Evolutionary conservation across 2,797 vertebrate genomes (phyloP), one percentile per base, ranked within the genome.

Genomic region (Megaceryle alcyon): DNA sequence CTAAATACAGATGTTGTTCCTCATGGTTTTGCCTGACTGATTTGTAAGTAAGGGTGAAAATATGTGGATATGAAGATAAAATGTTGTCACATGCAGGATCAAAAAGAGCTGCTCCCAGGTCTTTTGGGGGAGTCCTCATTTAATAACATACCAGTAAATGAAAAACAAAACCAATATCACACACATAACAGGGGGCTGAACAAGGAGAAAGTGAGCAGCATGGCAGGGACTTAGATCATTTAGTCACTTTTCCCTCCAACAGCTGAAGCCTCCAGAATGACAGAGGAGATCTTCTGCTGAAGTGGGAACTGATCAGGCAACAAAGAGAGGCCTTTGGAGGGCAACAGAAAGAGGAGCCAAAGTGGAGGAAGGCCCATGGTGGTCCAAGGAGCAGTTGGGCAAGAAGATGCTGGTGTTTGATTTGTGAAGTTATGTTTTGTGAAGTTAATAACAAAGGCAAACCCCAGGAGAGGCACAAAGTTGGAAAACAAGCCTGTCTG

Each of bases 361-460:
- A 10, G 18, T 20, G n/a, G 49, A 78, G 41, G 64, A 87, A 73
- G 23, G 25, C 25, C 29, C 49, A 41, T 2, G 2, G 33, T 7
- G 1, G 10, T 21, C 28, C 0, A 2, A 46, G 33, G 22, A 92
- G 33, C 7, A 61, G 31, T 9, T 8, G 7, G 39, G 71, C 79
- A 61, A 72, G 51, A 81, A 71, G 20, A 31, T 12, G 15, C 9
- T 2, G 0, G 28, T 88, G 76, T 44, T 70, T 91, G 46, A 66
- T 91, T 69, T 71, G 65, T 43, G 16, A 31, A 72, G 12, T 48
- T 88, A 29, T 5, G 44, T 77, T 91, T 93, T 70, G 53, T 73
- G 64, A 90, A 68, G 46, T 61, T 71, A 68, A n/a, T 79, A 63
- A 75, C 26, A 83, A 88, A 94, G 59, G 41, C 10, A 86, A 94